Conservation (phyloP, 2,888 invertebrate species). For the Brachyopa scutellaris region DNA sequence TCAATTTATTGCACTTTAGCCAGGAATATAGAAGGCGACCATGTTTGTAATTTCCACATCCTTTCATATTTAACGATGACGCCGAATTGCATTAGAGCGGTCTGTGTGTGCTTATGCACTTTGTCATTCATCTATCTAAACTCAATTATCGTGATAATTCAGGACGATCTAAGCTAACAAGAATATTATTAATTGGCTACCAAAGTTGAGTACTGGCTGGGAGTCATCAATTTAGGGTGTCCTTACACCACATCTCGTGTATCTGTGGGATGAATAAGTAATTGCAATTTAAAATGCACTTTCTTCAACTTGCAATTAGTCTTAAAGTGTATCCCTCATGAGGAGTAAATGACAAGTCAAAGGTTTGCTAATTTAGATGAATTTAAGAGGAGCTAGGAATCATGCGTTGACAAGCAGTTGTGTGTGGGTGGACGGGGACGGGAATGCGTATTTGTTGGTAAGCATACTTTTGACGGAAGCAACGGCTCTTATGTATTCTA, state of each 20-base stretch:
- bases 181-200: conserved; percentile 72
- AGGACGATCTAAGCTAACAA: conserved; percentile 68
- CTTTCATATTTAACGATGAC: conserved; percentile 69
- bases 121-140: conserved; percentile 72
- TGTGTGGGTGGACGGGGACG: too few relatives aligned
- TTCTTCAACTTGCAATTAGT: conserved; percentile 14
- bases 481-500: too few relatives aligned
- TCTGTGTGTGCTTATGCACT: conserved; percentile 44
- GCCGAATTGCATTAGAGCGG: conserved; percentile 56
- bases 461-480: too few relatives aligned
- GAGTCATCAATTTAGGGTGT: conserved; percentile 40
- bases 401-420: too few relatives aligned
- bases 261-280: conserved; percentile 40
- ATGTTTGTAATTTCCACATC: conserved; percentile 71
- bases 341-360: too few relatives aligned
- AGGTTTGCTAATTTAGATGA: too few relatives aligned
- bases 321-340: too few relatives aligned
- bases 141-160: conserved; percentile 73
- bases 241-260: not conserved
- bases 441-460: too few relatives aligned
- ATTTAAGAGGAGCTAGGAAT: too few relatives aligned
- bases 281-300: conserved; percentile 57
- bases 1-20: conserved; percentile 72
- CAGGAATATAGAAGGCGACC: conserved; percentile 59
- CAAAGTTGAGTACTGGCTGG: conserved; percentile 45